Evolutionary conservation across 2,797 vertebrate genomes (phyloP), one percentile per base, ranked within the genome.

Genomic region (Coregonus ussuriensis): DNA sequence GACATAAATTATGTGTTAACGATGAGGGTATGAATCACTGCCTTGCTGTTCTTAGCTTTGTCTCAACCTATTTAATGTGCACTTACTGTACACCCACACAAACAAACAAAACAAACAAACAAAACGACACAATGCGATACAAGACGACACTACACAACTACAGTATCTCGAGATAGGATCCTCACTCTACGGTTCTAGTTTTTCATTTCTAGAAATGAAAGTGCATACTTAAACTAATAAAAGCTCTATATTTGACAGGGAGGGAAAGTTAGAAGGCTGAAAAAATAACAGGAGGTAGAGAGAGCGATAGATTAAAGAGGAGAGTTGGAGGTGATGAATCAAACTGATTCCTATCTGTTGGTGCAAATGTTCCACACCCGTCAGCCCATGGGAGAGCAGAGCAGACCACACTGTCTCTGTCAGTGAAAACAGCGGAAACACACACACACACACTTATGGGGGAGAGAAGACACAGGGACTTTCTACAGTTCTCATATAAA

Each of bases 291-390:
- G 41, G 41, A 47, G 9, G 41, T 11, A 3, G 41, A n/a, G 53
- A n/a, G 7, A n/a, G 25, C 25, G 4, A 31, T 15, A 14, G 16
- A 37, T n/a, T 73, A n/a, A 29, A 63, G 59, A 63, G 6, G 59
- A 25, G 2, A 63, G n/a, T 9, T 63, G 5, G 59, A 63, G 59
- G 59, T 25, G 59, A 63, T 63, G 59, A 18, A 33, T 53, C n/a
- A 33, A 51, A 74, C 21, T 4, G 68, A 74, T 63, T 29, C n/a
- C 21, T 63, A 63, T 63, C 59, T 29, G 59, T 70, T 70, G 68
- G 33, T n/a, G 16, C 18, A 41, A 70, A 70, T 70, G 4, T 37
- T 37, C 68, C 68, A n/a, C 68, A 41, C 41, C 68, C 4, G 52
- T 72, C 51, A 71, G 11, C 59, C 21, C 59, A 1, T 25, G 59